These are phyloP conservation scores for Podargus strigoides DNA, from an alignment of 2,797 vertebrate genomes.

Conservation along the genomic window DNA sequence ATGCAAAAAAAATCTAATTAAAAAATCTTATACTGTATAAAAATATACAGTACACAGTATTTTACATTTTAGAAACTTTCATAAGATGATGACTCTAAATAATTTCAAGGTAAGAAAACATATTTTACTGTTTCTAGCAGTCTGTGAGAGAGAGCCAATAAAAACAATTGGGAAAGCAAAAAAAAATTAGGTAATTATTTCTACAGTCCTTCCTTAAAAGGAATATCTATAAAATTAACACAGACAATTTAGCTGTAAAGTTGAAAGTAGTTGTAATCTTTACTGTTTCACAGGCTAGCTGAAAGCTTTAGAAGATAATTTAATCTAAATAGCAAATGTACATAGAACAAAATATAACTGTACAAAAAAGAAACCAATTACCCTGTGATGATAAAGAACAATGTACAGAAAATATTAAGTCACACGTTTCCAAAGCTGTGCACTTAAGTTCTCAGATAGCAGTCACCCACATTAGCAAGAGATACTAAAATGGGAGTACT, in stretches of 20 bases:
- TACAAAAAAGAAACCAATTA: not conserved
- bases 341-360: not conserved
- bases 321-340: not conserved
- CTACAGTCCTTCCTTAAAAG: not conserved
- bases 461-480: not conserved
- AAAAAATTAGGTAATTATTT: not conserved
- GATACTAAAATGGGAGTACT: not conserved
- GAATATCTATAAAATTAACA: not conserved
- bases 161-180: not conserved
- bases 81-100: not conserved
- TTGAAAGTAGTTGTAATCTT: not conserved
- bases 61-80: not conserved
- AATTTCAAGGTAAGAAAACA: not conserved
- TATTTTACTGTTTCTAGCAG: not conserved
- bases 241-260: not conserved
- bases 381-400: not conserved
- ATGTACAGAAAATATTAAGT: not conserved
- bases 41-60: not conserved
- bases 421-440: not conserved
- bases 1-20: not conserved
- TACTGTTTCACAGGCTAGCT: not conserved
- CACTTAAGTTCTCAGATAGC: not conserved
- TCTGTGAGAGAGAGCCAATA: not conserved
- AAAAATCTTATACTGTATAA: not conserved
- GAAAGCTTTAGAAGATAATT: not conserved